Percentiles rank a stretch among this genome's conserved stretches.
These are phyloP conservation scores for Rhagologus leucostigma DNA, from an alignment of 2,113 vertebrate species.

Conservation along the genomic window DNA sequence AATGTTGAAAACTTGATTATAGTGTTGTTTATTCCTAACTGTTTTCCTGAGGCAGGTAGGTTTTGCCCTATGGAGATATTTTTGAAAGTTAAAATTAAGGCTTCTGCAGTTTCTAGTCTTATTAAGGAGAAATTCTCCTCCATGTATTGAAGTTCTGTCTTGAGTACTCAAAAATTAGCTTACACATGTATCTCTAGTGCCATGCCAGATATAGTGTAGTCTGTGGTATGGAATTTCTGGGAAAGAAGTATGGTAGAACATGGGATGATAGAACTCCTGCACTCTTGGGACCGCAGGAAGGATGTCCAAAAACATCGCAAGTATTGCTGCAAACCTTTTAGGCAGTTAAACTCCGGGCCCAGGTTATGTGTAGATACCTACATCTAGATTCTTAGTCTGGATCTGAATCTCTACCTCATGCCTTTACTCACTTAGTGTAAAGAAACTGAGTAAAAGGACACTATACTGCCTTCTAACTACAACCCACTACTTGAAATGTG, in stretches of 20 bases:
- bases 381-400: not conserved
- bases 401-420: not conserved
- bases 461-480: not conserved
- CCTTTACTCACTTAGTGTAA: not conserved
- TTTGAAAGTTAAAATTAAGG: not conserved
- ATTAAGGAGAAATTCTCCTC: not conserved
- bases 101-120: not conserved
- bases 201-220: not conserved
- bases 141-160: not conserved
- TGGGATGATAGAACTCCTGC: not conserved
- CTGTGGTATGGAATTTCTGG: not conserved
- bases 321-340: not conserved
- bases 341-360: not conserved
- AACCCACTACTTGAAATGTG: not conserved
- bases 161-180: not conserved
- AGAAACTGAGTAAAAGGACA: not conserved
- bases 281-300: not conserved
- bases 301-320: not conserved
- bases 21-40: not conserved
- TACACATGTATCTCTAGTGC: not conserved
- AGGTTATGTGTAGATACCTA: not conserved
- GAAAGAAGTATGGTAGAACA: not conserved
- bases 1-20: not conserved
- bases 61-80: not conserved
- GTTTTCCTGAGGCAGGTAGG: not conserved